Percentiles rank a stretch among this genome's conserved stretches.
Conservation (phyloP, 2,113 vertebrate genomes). For the Colistium nudipinnis region DNA sequence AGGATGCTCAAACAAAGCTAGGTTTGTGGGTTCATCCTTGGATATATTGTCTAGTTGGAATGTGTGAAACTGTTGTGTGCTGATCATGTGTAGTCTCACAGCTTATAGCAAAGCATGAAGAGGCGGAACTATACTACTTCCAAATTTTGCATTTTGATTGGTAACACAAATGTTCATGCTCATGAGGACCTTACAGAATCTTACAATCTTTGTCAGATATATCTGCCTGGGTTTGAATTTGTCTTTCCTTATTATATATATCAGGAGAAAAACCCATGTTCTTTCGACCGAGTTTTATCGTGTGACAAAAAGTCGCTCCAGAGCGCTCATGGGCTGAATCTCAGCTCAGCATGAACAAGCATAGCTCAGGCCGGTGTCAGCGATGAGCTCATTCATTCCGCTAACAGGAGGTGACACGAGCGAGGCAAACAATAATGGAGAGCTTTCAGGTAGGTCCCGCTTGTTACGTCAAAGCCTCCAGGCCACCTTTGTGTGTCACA, state of each 20-base stretch:
- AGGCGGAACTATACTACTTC: too few species aligned
- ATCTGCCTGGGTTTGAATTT: neutral
- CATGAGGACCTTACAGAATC: neutral
- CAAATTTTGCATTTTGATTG: slow-evolving; percentile 1
- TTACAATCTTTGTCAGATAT: neutral
- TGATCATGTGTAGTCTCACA: too few species aligned
- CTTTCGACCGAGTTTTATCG: slow-evolving; percentile 4
- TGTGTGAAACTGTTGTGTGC: neutral
- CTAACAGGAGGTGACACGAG: slow-evolving; percentile 68
- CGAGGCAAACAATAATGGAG: slow-evolving; percentile 57
- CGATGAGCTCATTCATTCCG: slow-evolving; percentile 76
- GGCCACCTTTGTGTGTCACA: slow-evolving; percentile 57
- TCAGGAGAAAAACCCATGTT: too few species aligned
- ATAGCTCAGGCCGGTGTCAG: slow-evolving; percentile 62
- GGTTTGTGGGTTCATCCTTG: neutral
- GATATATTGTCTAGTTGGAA: neutral
- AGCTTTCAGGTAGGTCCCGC: slow-evolving; percentile 67
- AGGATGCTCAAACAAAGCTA: neutral
- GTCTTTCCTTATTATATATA: too few species aligned
- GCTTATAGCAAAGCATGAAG: too few species aligned
- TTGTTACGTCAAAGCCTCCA: slow-evolving; percentile 55
- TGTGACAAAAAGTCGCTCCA: too few species aligned
- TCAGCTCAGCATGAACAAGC: slow-evolving; percentile 45
- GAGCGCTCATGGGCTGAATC: neutral
- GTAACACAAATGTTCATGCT: neutral